Conservation (phyloP, 2,113 vertebrate species). For the Semicossyphus pulcher region DNA sequence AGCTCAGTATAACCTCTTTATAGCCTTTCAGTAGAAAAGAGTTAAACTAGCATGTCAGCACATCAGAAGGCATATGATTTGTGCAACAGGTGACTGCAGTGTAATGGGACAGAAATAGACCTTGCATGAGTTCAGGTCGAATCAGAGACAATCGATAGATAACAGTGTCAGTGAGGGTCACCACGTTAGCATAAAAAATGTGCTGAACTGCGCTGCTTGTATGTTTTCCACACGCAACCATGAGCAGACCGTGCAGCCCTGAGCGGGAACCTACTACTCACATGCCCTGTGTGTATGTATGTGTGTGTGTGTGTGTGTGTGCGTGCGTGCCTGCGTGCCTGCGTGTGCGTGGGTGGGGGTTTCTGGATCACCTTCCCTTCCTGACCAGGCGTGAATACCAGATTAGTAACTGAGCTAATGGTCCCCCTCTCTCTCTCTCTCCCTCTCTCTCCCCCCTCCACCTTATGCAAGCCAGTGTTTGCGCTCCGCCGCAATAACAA, state of each 20-base stretch:
- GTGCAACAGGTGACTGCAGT: constrained; percentile 16
- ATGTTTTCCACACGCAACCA: constrained; percentile 64
- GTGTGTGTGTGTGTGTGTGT: constrained; percentile 1
- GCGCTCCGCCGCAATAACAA: constrained; percentile 74
- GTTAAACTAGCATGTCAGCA: background rate
- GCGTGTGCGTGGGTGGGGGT: background rate
- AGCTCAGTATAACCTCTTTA: no score
- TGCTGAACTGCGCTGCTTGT: constrained; percentile 41
- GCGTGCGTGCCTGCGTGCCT: background rate
- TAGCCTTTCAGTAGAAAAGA: background rate
- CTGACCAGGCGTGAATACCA: constrained; percentile 67
- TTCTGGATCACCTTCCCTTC: constrained; percentile 75
- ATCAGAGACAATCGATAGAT: constrained; percentile 45
- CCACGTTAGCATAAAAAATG: constrained; percentile 31
- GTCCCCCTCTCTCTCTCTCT: constrained; percentile 35
- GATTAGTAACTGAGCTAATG: constrained; percentile 81
- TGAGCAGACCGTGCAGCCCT: constrained; percentile 14
- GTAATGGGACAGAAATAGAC: background rate
- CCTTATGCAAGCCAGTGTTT: constrained; percentile 59
- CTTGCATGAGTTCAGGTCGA: constrained; percentile 8
- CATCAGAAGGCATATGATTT: background rate
- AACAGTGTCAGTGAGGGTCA: constrained; percentile 49
- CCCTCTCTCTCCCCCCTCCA: constrained; percentile 21
- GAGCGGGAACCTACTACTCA: background rate
- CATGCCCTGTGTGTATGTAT: background rate